Conservation (phyloP, 2,113 vertebrate genomes). For the Nycticebus coucang region DNA sequence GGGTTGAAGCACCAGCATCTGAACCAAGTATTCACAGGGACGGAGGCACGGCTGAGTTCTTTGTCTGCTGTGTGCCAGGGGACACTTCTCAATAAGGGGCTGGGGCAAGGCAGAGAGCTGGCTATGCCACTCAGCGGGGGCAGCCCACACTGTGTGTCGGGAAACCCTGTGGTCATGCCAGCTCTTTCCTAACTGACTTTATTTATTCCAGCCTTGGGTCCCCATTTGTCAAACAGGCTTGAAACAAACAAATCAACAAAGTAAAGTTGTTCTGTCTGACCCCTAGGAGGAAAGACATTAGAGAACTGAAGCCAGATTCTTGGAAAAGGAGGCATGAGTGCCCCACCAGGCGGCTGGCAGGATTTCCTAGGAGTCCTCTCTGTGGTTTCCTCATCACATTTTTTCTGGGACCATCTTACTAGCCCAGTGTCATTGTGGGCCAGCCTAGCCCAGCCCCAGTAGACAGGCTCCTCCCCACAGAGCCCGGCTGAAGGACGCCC, state of each 20-base stretch:
- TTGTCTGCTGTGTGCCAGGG: accelerated
- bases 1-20: neutral
- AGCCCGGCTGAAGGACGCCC: accelerated
- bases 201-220: neutral
- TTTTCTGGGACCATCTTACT: neutral
- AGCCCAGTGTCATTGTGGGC: neutral
- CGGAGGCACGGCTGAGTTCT: neutral
- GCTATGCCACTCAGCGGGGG: neutral
- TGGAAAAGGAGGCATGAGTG: neutral
- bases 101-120: accelerated
- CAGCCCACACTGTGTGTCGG: accelerated
- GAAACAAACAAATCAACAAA: neutral
- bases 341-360: accelerated
- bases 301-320: neutral
- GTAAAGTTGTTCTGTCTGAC: neutral
- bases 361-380: neutral
- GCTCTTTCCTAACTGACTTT: neutral
- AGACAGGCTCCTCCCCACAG: neutral
- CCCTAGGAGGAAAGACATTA: neutral
- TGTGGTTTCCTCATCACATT: neutral
- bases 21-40: neutral
- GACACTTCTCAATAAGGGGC: neutral
- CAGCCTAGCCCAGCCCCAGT: neutral
- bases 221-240: neutral
- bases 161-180: neutral